A percentile compares a stretch with the other conserved stretches of the same genome.
Evolutionary conservation across 1,140 invertebrate species (phyloP).

Genomic region (Hylyphantes graminicola): DNA sequence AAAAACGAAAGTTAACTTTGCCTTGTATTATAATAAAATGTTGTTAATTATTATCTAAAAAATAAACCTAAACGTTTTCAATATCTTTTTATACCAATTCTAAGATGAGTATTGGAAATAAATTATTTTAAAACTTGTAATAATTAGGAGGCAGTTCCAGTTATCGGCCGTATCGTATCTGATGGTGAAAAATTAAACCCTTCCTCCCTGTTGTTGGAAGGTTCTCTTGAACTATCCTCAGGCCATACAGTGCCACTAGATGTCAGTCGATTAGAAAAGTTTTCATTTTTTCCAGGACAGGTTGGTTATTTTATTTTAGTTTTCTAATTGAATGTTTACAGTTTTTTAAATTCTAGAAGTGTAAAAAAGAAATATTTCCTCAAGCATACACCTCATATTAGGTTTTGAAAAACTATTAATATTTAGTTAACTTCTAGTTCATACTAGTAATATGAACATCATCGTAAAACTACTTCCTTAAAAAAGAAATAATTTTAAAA

Average conservation of each 20-base stretch:
- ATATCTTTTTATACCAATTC: background rate
- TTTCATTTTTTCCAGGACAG: conserved; percentile 87
- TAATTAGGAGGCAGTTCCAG: conserved; percentile 66
- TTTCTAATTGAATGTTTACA: background rate
- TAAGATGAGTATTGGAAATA: background rate
- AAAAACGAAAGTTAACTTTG: no score
- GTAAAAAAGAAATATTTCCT: no score
- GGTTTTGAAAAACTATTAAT: no score
- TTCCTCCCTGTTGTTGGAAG: conserved; percentile 77
- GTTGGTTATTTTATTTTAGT: conserved; percentile 56
- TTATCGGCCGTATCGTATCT: conserved; percentile 78
- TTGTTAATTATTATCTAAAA: no score
- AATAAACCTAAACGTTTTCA: background rate
- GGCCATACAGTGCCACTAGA: conserved; percentile 72
- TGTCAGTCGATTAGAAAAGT: conserved; percentile 75
- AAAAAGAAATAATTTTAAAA: background rate
- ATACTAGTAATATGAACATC: background rate
- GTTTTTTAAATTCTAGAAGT: background rate
- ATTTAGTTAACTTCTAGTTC: background rate
- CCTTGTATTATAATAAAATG: no score
- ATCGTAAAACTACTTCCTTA: background rate
- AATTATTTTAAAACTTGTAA: background rate
- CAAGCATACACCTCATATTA: no score
- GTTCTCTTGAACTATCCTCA: conserved; percentile 70
- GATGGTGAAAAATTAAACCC: conserved; percentile 79